Evolutionary conservation across 2,797 vertebrate species (phyloP).

Genomic region (Rousettus madagascariensis): DNA sequence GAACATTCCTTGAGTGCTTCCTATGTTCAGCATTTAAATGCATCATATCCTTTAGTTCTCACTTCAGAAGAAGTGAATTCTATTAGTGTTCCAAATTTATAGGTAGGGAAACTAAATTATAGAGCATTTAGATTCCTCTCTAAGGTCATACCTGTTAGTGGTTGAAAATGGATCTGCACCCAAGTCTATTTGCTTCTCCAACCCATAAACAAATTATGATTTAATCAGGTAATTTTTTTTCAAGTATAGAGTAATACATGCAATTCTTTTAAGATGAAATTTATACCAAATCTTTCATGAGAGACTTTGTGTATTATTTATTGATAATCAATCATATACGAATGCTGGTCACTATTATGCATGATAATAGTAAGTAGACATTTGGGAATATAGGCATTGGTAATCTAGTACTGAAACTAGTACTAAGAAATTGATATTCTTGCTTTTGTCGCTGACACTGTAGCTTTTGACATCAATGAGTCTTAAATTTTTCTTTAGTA

Average conservation of each 20-base stretch:
- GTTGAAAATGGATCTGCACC: not conserved
- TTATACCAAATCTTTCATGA: not conserved
- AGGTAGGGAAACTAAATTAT: not conserved
- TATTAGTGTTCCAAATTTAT: not conserved
- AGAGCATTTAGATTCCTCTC: no score
- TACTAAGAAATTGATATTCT: not conserved
- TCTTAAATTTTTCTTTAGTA: conserved; percentile 9
- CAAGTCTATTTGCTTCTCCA: not conserved
- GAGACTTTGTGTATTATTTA: not conserved
- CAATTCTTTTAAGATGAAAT: not conserved
- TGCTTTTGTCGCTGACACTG: not conserved
- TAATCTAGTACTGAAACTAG: not conserved
- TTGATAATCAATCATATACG: not conserved
- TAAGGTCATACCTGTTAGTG: not conserved
- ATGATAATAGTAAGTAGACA: not conserved
- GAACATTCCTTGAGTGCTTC: not conserved
- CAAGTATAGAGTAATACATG: not conserved
- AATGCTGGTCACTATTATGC: not conserved
- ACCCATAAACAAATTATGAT: not conserved
- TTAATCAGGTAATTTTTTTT: not conserved
- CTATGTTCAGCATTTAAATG: not conserved
- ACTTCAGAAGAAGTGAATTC: not conserved
- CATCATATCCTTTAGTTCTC: not conserved
- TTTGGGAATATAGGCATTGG: not conserved
- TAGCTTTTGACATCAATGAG: not conserved